phyloP scores from a whole-genome alignment of 2,797 vertebrate species.

The Merluccius polli region DNA sequence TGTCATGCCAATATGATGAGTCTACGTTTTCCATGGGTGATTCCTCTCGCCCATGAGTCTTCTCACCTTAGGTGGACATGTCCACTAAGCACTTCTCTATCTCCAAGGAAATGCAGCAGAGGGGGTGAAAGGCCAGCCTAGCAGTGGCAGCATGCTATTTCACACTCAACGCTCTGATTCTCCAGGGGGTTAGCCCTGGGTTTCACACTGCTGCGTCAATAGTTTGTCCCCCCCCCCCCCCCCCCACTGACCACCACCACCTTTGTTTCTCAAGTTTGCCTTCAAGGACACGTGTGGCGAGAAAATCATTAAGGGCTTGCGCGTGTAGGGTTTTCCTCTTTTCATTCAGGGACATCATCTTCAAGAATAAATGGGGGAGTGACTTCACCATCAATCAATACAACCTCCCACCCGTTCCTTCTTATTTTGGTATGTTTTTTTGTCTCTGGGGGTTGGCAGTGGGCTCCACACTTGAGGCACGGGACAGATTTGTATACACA shows the following conservation, averaged over 20 bases:
- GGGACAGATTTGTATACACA: background rate
- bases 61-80: background rate
- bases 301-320: conserved; percentile 1
- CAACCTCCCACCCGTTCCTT: background rate
- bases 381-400: background rate
- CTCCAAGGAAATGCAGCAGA: background rate
- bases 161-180: background rate
- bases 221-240: conserved; percentile 22
- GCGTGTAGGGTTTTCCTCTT: background rate
- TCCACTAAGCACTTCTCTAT: conserved; percentile 8
- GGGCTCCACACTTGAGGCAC: conserved; percentile 39
- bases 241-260: too few relatives aligned
- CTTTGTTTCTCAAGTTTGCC: conserved; percentile 31
- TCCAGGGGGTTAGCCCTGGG: conserved; percentile 8
- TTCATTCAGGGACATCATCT: background rate
- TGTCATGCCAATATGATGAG: background rate
- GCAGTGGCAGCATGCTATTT: conserved; percentile 16
- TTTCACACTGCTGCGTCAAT: conserved; percentile 39
- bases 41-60: background rate
- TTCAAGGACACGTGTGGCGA: conserved; percentile 28
- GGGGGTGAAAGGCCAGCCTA: conserved; percentile 16
- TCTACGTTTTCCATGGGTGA: background rate
- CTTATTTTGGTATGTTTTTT: conserved; percentile 29
- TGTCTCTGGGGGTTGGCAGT: conserved; percentile 12
- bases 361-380: background rate